Conservation (phyloP, 2,797 vertebrate species). For the Danio albolineatus region DNA sequence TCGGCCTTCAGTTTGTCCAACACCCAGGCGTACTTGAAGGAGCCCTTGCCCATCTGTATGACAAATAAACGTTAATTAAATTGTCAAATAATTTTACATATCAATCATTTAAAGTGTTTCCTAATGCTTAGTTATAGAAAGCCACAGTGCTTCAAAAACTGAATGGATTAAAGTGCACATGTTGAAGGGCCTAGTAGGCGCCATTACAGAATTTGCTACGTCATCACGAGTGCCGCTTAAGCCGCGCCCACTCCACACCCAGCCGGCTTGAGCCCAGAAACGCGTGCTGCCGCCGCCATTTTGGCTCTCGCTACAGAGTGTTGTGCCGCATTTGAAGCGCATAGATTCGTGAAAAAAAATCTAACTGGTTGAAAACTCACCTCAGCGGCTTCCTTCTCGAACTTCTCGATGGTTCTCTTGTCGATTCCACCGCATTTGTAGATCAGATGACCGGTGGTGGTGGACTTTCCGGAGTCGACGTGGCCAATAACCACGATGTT, state of each 20-base stretch:
- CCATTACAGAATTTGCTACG: slow-evolving; percentile 58
- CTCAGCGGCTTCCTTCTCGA: slow-evolving; percentile 86
- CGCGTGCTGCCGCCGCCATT: slow-evolving; percentile 78
- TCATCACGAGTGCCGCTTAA: slow-evolving; percentile 55
- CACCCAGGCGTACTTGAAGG: slow-evolving; percentile 75
- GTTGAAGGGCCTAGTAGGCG: slow-evolving; percentile 17
- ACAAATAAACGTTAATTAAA: too few species aligned
- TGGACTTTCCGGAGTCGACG: slow-evolving; percentile 87
- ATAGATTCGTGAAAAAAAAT: neutral
- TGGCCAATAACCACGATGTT: slow-evolving; percentile 89
- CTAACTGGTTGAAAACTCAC: slow-evolving; percentile 60
- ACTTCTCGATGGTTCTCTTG: slow-evolving; percentile 87
- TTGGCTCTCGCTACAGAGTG: slow-evolving; percentile 58
- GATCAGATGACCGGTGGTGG: slow-evolving; percentile 84
- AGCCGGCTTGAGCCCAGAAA: slow-evolving; percentile 67
- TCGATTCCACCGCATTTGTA: slow-evolving; percentile 87
- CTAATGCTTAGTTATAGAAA: neutral
- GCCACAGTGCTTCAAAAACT: neutral
- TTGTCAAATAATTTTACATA: too few species aligned
- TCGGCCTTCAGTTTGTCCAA: slow-evolving; percentile 74
- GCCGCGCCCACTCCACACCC: slow-evolving; percentile 72
- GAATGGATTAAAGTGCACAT: neutral
- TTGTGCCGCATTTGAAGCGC: neutral
- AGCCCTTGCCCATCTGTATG: slow-evolving; percentile 74
- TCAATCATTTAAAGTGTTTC: neutral